Percentiles rank a stretch among this genome's conserved stretches.
Conservation (phyloP, 2,113 vertebrate genomes). For the Helogale parvula region DNA sequence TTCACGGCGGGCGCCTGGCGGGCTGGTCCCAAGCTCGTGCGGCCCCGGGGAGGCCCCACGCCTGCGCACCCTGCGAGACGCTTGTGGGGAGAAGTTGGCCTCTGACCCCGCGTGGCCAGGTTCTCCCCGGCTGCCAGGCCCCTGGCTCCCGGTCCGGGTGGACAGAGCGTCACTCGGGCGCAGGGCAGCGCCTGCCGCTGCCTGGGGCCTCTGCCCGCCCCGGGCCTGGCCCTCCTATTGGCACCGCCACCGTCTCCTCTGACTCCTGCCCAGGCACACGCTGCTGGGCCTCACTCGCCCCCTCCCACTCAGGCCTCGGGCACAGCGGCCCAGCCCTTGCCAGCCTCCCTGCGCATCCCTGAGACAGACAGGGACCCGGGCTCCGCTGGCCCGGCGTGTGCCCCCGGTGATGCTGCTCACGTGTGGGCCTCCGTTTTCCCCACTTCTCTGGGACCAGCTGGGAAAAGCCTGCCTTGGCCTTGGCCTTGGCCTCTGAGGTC, state of each 20-base stretch:
- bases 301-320: not conserved
- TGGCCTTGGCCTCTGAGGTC: not conserved
- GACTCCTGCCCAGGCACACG: fast-evolving
- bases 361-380: too few species aligned
- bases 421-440: not conserved
- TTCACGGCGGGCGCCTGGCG: not conserved
- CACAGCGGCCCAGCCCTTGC: fast-evolving
- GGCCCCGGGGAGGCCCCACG: not conserved
- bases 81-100: fast-evolving
- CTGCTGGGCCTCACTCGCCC: not conserved
- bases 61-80: not conserved
- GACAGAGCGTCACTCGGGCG: fast-evolving
- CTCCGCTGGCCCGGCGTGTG: too few species aligned
- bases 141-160: too few species aligned
- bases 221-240: too few species aligned
- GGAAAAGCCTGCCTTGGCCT: not conserved
- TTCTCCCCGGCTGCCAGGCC: not conserved
- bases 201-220: not conserved
- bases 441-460: too few species aligned
- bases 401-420: too few species aligned
- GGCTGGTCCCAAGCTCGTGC: not conserved
- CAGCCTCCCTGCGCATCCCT: not conserved
- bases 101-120: not conserved
- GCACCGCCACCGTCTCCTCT: not conserved
- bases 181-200: too few species aligned